These are phyloP conservation scores for Lamprologus ornatipinnis DNA, from an alignment of 2,113 vertebrate species.

Conservation along the genomic window DNA sequence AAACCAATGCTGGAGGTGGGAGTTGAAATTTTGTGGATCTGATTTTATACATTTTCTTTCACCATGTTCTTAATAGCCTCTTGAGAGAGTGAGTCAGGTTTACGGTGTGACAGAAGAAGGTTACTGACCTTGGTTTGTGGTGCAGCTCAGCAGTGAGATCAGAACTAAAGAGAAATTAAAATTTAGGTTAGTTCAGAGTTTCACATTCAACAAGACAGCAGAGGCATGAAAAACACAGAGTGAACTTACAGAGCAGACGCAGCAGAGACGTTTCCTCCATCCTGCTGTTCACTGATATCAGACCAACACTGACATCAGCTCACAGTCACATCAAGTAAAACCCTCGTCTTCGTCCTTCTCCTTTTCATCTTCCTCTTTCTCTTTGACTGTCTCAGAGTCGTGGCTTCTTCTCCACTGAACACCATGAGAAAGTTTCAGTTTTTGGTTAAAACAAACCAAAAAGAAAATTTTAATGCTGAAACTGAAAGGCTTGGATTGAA, in stretches of 20 bases:
- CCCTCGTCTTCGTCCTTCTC: accelerated
- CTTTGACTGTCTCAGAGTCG: accelerated
- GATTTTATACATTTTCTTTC: accelerated
- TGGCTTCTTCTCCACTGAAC: not conserved
- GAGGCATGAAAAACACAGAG: not conserved
- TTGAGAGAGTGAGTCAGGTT: not conserved
- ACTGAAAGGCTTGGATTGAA: not conserved
- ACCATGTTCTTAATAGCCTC: not conserved
- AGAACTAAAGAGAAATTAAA: not conserved
- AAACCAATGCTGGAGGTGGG: not conserved
- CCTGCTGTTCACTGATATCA: accelerated
- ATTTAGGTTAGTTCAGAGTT: not conserved
- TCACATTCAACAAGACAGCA: not conserved
- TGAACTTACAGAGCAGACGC: not conserved
- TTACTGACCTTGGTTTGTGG: not conserved
- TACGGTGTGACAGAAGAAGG: not conserved
- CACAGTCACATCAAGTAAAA: accelerated
- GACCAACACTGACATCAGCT: accelerated
- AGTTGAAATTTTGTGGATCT: accelerated
- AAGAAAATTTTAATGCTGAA: accelerated
- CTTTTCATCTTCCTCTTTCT: not conserved
- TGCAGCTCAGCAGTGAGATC: not conserved
- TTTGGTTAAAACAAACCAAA: accelerated
- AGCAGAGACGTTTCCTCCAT: not conserved
- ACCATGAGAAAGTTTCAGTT: not conserved